Evolutionary conservation across 2,797 vertebrate species (phyloP), one percentile per base, ranked within the genome.

Genomic region (Chanos chanos): DNA sequence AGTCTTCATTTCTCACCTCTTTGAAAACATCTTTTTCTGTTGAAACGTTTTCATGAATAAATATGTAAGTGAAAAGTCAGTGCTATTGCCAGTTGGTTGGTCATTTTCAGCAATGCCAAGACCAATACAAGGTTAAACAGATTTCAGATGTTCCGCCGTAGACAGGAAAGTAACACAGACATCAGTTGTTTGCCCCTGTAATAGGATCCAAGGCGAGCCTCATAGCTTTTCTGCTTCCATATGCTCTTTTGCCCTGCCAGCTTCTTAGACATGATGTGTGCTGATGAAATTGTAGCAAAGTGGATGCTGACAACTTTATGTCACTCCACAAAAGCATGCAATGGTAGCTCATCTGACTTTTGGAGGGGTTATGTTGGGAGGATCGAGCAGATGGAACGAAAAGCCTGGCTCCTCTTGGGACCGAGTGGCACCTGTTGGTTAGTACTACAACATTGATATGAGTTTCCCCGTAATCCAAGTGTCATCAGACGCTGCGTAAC

Each of bases 401-500:
- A n/a, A n/a, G n/a, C n/a, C n/a, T 27, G 13, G 24, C n/a, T 24
- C 15, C 8, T 31, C 30, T 28, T 64, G 68, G 69, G 75, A 58
- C 54, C 70, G 64, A 21, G 15, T 76, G 75, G 57, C 72, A 85
- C 80, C 79, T 85, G 81, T 76, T 80, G 81, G 70, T 76, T 5
- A 66, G 59, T 57, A 66, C 22, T 41, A 33, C 55, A 62, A 33
- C 47, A 60, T 50, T 30, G 62, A 56, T 65, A 53, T 45, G 18
- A 19, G 56, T 37, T 40, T 52, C 61, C 52, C 50, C 30, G n/a
- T 40, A 67, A 61, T 76, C 83, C 64, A 31, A 56, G 64, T 63
- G 66, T 76, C 76, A 79, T 82, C 75, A 83, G 78, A 84, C 77
- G 77, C 76, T 80, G 78, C 77, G 78, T 77, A 66, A 83, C 81